Evolutionary conservation across 2,888 invertebrate genomes (phyloP).

Genomic region (Drosophila phalerata): DNA sequence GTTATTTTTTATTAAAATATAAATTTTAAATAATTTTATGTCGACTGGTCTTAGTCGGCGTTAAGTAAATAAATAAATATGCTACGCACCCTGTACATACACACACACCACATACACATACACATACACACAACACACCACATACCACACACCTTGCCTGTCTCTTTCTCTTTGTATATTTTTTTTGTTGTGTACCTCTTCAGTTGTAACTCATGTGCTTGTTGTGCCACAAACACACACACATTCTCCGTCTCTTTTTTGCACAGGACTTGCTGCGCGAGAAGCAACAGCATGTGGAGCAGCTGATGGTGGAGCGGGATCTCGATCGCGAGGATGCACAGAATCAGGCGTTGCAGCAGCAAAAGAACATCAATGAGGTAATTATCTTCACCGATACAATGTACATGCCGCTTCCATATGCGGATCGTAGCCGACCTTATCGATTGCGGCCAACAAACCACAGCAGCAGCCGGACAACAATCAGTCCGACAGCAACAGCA

Average conservation of each 20-base stretch:
- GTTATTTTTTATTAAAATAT: too few relatives aligned
- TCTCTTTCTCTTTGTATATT: neutral
- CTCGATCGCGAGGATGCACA: constrained; percentile 95
- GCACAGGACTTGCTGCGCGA: constrained; percentile 94
- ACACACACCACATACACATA: constrained; percentile 38
- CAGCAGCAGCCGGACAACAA: constrained; percentile 50
- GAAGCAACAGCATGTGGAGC: constrained; percentile 97
- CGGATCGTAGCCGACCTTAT: constrained; percentile 76
- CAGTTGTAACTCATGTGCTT: constrained; percentile 58
- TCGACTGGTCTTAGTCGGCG: neutral
- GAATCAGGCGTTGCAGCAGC: constrained; percentile 87
- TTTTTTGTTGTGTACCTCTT: constrained; percentile 7
- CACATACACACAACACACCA: constrained; percentile 22
- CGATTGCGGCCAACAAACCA: constrained; percentile 54
- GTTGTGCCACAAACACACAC: constrained; percentile 42
- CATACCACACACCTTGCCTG: constrained; percentile 11
- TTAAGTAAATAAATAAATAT: neutral
- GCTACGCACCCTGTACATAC: constrained; percentile 48
- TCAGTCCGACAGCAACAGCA: constrained; percentile 29
- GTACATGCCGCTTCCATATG: constrained; percentile 75
- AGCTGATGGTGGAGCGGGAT: constrained; percentile 95
- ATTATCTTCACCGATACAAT: constrained; percentile 83
- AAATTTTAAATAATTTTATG: too few relatives aligned
- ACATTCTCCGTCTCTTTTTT: constrained; percentile 19
- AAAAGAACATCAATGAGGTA: constrained; percentile 85